Evolutionary conservation across 2,113 vertebrate genomes (phyloP).

Genomic region (mouse (Mus musculus)): DNA sequence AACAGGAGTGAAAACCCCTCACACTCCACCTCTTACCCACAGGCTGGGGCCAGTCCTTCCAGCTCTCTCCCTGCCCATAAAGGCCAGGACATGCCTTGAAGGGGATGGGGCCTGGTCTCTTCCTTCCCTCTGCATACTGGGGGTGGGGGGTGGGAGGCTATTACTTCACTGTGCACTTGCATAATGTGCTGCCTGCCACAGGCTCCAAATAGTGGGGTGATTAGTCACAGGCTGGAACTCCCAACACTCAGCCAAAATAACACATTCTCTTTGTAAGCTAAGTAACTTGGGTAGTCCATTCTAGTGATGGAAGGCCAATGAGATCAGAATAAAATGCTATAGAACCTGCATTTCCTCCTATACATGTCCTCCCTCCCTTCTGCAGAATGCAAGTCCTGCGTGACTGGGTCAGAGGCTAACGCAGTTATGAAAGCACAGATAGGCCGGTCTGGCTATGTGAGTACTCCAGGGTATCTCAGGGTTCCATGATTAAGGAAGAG

Average conservation of each 20-base stretch:
- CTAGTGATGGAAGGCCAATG: background rate
- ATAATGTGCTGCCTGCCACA: background rate
- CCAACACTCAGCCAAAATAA: background rate
- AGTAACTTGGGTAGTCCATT: background rate
- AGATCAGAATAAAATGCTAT: background rate
- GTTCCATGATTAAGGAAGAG: background rate
- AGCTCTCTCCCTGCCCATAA: background rate
- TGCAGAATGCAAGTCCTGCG: background rate
- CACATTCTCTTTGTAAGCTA: background rate
- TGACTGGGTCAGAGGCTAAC: background rate
- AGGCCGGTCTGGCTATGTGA: accelerated
- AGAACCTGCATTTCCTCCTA: background rate
- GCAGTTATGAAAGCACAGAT: background rate
- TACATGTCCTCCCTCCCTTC: too few relatives aligned
- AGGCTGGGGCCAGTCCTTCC: background rate
- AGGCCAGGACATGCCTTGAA: background rate
- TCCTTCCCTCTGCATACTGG: background rate
- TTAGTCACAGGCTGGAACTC: background rate
- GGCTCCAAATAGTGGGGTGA: background rate
- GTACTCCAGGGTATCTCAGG: background rate
- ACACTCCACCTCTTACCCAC: background rate
- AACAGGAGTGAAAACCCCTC: background rate
- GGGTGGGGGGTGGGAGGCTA: background rate
- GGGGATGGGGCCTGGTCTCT: background rate
- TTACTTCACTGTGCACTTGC: background rate